Base-by-base conservation (phyloP, 64 coral and sea anemone species). In the Platygyra sinensis region DNA sequence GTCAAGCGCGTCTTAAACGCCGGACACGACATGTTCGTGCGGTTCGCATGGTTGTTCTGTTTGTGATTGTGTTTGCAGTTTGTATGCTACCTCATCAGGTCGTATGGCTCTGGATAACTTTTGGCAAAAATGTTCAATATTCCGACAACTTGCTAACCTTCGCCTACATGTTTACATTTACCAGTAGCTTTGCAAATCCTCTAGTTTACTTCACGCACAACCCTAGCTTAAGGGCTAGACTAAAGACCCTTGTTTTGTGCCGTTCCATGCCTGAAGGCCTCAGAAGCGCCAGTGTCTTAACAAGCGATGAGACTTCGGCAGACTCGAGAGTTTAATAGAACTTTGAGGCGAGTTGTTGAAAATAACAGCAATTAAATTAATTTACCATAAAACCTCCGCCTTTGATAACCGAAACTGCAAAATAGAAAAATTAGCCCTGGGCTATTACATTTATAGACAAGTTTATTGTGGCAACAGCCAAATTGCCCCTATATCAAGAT, bases 31-130 rank as follows among this genome's bases (percentile, higher is more conserved):
- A 92, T 12, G 78, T 88, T 29, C 87, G 87, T 60, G 86, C 91
- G 0, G 80, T 96, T 22, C 94, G 94, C 16, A 93, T 91, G 74
- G 86, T 91, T 4, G 54, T 89, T 1, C 42, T 96, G 1, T 96
- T 96, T 72, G 90, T 93, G 22, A 69, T 86, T 1, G 90, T 92
- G 30, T 96, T 96, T 73, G 94, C 94, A 18, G 77, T 96, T 42
- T 96, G 94, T 57, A 96, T 96, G 94, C 31, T 96, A 16, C 94
- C 94, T 3, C 94, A 96, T 80, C 94, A 96, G 61, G 90, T 93
- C 32, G 80, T 93, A 7, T 96, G 90, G 90, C 87, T 96, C 7
- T 93, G 88, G 31, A 46, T 69, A 0, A 80, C 88, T 8, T 96
- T 93, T 69, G 90, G 90, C 22, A 28, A 81, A 17, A 24, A 29